Evolutionary conservation across 2,888 invertebrate species (phyloP).

Genomic region (Dryobota labecula): DNA sequence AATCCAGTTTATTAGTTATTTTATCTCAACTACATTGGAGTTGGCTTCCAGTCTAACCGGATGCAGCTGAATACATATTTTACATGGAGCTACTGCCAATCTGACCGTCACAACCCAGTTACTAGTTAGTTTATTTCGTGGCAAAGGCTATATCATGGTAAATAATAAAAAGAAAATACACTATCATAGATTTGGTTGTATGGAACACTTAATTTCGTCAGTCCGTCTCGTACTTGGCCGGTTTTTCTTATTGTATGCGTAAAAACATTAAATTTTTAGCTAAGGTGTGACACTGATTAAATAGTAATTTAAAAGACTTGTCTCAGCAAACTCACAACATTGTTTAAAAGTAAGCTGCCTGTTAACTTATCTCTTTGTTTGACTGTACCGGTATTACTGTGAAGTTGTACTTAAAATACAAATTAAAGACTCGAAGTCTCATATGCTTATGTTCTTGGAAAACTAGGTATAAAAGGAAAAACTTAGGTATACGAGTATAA

Average conservation of each 20-base stretch:
- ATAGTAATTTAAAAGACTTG: background rate
- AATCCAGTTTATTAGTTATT: too few species aligned
- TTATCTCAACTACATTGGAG: too few species aligned
- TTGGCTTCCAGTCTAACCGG: too few species aligned
- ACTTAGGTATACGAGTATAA: too few species aligned
- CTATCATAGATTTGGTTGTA: background rate
- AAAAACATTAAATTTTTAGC: background rate
- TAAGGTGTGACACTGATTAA: background rate
- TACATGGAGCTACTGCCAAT: too few species aligned
- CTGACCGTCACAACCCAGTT: too few species aligned
- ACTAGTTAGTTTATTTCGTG: too few species aligned
- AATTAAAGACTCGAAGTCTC: conserved; percentile 15
- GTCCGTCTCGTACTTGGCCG: background rate
- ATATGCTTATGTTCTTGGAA: conserved; percentile 3
- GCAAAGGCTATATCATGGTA: background rate
- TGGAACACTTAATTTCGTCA: background rate
- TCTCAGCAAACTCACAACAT: background rate
- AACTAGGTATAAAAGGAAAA: conserved; percentile 2
- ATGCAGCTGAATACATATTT: too few species aligned
- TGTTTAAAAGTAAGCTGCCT: background rate
- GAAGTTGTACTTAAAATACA: conserved; percentile 2
- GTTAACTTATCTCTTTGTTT: background rate
- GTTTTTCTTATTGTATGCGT: background rate
- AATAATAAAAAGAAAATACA: background rate
- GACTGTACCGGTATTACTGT: conserved; percentile 6